These are phyloP conservation scores for Bufo gargarizans DNA, from an alignment of 2,113 vertebrate genomes.

Conservation along the genomic window DNA sequence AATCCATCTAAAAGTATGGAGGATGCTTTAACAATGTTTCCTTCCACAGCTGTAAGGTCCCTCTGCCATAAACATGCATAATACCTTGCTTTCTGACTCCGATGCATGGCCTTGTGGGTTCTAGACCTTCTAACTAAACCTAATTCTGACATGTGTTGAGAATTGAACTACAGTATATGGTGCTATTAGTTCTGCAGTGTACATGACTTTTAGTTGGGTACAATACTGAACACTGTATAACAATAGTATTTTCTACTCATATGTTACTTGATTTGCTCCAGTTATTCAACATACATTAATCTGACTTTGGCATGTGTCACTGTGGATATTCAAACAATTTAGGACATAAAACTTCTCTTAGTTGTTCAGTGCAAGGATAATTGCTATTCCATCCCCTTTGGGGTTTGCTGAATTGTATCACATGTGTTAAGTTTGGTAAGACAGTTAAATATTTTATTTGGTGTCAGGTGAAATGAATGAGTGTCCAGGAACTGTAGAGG, in stretches of 20 bases:
- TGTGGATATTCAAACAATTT: background rate
- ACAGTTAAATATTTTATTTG: constrained; percentile 49
- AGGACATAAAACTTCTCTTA: background rate
- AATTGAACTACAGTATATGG: too few species aligned
- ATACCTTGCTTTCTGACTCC: too few species aligned
- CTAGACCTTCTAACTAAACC: too few species aligned
- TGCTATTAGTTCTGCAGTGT: too few species aligned
- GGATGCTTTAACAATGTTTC: too few species aligned
- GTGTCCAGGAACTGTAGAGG: constrained; percentile 46
- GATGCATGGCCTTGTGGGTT: too few species aligned
- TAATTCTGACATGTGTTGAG: too few species aligned
- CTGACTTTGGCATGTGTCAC: background rate
- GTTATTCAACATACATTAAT: background rate
- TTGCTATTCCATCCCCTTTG: constrained; percentile 41
- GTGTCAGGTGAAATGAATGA: constrained; percentile 47
- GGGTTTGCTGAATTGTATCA: constrained; percentile 32
- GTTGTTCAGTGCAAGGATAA: constrained; percentile 28
- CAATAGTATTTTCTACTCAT: background rate
- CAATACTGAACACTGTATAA: background rate
- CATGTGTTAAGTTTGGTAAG: constrained; percentile 52
- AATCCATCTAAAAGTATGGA: too few species aligned
- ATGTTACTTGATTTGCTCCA: background rate
- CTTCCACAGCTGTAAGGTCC: too few species aligned
- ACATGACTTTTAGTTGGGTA: background rate
- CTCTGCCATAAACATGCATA: too few species aligned